These are phyloP conservation scores for Pandion haliaetus DNA, from an alignment of 2,113 vertebrate genomes.

Conservation along the genomic window DNA sequence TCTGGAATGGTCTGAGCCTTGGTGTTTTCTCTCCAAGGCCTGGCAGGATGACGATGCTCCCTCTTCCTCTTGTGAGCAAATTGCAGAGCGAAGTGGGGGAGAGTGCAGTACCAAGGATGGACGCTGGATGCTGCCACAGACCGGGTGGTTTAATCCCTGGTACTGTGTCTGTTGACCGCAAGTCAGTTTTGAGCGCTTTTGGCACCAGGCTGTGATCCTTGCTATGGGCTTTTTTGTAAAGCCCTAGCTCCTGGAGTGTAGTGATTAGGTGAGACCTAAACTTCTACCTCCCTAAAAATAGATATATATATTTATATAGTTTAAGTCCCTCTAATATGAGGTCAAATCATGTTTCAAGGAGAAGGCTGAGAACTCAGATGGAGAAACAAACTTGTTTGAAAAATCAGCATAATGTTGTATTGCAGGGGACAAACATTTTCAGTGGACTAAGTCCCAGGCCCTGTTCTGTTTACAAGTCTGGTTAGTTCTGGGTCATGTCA, in stretches of 20 bases:
- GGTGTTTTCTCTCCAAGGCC: neutral
- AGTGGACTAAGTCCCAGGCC: neutral
- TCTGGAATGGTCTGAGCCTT: neutral
- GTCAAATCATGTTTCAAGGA: neutral
- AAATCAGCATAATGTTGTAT: neutral
- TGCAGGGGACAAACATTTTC: neutral
- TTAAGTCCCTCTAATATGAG: neutral
- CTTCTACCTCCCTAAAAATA: neutral
- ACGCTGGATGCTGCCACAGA: constrained; percentile 54
- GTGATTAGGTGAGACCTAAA: neutral
- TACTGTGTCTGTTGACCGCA: fast-evolving
- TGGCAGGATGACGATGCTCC: neutral
- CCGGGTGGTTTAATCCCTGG: neutral
- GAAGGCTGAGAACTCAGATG: neutral
- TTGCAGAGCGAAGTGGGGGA: fast-evolving
- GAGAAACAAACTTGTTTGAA: neutral
- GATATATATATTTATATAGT: neutral
- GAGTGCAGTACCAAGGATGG: neutral
- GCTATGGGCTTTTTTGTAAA: neutral
- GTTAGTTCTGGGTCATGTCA: neutral
- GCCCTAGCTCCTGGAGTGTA: neutral
- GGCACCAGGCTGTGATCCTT: neutral
- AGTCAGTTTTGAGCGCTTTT: neutral
- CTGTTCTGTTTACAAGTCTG: neutral
- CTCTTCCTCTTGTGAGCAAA: neutral